Evolutionary conservation across 2,888 invertebrate species (phyloP), one percentile per base, ranked within the genome.

Genomic region (Muschampia plurimacula): DNA sequence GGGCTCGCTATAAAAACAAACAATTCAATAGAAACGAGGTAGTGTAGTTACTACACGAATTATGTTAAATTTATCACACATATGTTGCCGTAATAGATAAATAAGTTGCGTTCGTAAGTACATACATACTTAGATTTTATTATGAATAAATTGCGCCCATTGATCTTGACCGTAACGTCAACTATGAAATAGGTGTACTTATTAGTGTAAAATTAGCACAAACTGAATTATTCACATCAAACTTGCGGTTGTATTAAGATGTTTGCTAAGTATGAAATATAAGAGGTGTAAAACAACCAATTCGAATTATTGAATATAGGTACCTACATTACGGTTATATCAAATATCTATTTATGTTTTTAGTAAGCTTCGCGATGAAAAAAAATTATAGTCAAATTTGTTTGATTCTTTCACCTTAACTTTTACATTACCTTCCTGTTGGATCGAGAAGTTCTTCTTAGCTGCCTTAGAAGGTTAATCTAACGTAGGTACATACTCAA

Each of bases 1-100:
- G 89, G 78, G 93, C 93, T 92, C 93, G 84, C 82, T 79, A 85
- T 82, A 79, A 82, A 84, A 82, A 78, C 79, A 85, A 87, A 86
- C 81, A 81, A 81, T 83, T 79, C 80, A 85, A 82, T 85, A 86
- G 84, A 89, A 86, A 89, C 89, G 92, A 93, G 92, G 91, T 92
- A 91, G 91, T 92, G 91, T 91, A 92, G 91, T 91, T 90, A 84
- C 93, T 92, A 93, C 93, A 93, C 92, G 84, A 86, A 79, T 83
- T 83, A 87, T 75, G 77, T 78, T 77, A 79, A 55, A 77, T 84
- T 85, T 91, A 92, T 91, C 91, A 92, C 92, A 90, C 89, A 84
- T 62, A 44, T 15, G 74, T 76, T 76, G 77, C 74, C 69, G 69
- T 64, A 74, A 74, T 73, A 74, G 70, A 67, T 36, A 36, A 55